Conservation (phyloP, 2,888 invertebrate genomes). For the Tachystola acroxantha region DNA sequence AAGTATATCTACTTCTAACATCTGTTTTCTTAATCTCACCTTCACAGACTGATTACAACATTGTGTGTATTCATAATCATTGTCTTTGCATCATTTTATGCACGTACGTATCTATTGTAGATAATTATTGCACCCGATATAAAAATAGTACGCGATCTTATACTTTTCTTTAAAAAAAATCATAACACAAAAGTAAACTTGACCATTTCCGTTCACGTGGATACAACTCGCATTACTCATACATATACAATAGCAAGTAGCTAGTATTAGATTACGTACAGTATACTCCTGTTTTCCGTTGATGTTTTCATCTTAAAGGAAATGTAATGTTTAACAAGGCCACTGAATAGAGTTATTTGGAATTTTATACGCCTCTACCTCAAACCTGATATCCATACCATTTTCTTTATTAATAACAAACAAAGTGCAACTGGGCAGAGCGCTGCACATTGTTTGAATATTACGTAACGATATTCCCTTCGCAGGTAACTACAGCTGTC, state of each 20-base stretch:
- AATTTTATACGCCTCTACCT: slow-evolving; percentile 47
- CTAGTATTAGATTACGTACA: slow-evolving; percentile 17
- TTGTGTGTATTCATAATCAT: slow-evolving; percentile 32
- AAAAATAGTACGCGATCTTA: slow-evolving; percentile 18
- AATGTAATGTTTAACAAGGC: slow-evolving; percentile 57
- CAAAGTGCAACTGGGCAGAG: slow-evolving; percentile 22
- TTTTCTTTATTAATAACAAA: slow-evolving; percentile 29
- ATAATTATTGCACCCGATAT: slow-evolving; percentile 41
- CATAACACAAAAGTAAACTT: slow-evolving; percentile 3
- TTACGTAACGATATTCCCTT: slow-evolving; percentile 60
- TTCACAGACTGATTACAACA: slow-evolving; percentile 29
- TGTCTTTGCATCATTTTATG: slow-evolving; percentile 38
- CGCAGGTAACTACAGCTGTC: slow-evolving; percentile 93
- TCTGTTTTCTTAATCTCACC: slow-evolving; percentile 30
- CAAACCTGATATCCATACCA: slow-evolving; percentile 23
- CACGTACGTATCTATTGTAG: slow-evolving; percentile 45
- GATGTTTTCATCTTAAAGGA: slow-evolving; percentile 35
- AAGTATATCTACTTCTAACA: no score
- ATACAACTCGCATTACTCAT: slow-evolving; percentile 77
- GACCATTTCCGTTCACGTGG: slow-evolving; percentile 40
- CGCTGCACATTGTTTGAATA: slow-evolving; percentile 33
- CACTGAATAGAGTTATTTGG: slow-evolving; percentile 78
- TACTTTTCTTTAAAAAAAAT: no score
- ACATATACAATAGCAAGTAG: slow-evolving; percentile 58
- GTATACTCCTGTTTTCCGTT: slow-evolving; percentile 37